Evolutionary conservation across 2,113 vertebrate species (phyloP).

Genomic region (Oplegnathus fasciatus): DNA sequence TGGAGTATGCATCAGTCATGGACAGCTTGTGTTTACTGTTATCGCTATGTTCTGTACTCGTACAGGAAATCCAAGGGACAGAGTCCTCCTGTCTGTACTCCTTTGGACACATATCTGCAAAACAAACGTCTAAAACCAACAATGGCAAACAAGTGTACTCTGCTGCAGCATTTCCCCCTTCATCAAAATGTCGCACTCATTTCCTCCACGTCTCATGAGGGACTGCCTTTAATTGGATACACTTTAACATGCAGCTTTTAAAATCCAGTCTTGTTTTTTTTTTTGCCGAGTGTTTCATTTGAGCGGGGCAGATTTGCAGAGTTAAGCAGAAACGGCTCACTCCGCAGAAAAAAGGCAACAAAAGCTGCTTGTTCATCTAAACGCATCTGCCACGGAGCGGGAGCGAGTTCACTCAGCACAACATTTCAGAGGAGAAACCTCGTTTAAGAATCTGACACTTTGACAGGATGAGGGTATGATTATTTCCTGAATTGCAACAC

Average conservation of each 20-base stretch:
- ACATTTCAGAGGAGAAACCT: background rate
- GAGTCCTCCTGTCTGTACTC: background rate
- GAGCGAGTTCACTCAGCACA: conserved; percentile 46
- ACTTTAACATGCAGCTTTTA: conserved; percentile 73
- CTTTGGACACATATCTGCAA: conserved; percentile 4
- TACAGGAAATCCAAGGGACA: conserved; percentile 8
- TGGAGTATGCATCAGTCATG: background rate
- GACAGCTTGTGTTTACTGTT: background rate
- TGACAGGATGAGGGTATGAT: conserved; percentile 50
- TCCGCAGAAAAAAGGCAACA: conserved; percentile 47
- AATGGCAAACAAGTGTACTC: conserved; percentile 12
- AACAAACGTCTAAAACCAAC: conserved; percentile 1
- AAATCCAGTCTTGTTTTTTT: conserved; percentile 45
- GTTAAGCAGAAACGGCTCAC: conserved; percentile 73
- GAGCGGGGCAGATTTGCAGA: conserved; percentile 67
- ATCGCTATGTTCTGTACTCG: conserved; percentile 3
- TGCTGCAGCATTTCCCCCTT: conserved; percentile 4
- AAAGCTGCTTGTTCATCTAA: conserved; percentile 76
- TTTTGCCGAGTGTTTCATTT: conserved; percentile 56
- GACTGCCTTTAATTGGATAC: conserved; percentile 69
- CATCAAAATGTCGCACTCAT: conserved; percentile 58
- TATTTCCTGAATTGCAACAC: conserved; percentile 42
- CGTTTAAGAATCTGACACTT: conserved; percentile 46
- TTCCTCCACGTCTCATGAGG: conserved; percentile 49
- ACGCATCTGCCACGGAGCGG: conserved; percentile 54